Evolutionary conservation across 2,888 invertebrate species (phyloP).

Genomic region (Diarsia dahlii): DNA sequence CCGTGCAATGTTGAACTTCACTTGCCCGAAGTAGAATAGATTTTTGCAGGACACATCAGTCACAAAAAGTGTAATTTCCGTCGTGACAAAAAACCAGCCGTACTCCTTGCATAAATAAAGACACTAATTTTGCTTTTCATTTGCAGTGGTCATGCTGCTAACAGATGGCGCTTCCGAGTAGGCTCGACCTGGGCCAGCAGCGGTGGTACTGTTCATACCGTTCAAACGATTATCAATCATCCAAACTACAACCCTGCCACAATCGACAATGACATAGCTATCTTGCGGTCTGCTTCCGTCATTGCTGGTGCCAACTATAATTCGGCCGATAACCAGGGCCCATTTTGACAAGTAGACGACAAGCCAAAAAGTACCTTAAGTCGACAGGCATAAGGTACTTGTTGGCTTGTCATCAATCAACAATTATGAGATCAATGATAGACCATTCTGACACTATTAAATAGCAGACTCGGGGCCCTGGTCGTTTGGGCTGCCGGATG

Average conservation of each 20-base stretch:
- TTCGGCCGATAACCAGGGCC: slow-evolving; percentile 72
- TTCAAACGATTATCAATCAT: slow-evolving; percentile 30
- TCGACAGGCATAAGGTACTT: no score
- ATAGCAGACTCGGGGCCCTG: no score
- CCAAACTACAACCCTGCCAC: background rate
- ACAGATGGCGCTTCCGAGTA: slow-evolving; percentile 60
- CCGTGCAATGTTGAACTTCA: background rate
- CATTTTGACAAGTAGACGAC: no score
- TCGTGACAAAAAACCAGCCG: background rate
- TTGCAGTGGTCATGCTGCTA: slow-evolving; percentile 42
- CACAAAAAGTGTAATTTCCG: background rate
- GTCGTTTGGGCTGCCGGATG: slow-evolving; percentile 74
- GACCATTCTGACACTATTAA: no score
- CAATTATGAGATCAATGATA: no score
- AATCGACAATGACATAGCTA: background rate
- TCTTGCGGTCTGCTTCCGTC: slow-evolving; percentile 6
- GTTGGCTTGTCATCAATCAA: no score
- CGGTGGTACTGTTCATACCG: slow-evolving; percentile 66
- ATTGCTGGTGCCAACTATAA: slow-evolving; percentile 71
- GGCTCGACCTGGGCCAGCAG: slow-evolving; percentile 71
- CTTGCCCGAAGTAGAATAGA: background rate
- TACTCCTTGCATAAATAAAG: background rate
- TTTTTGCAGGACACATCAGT: background rate
- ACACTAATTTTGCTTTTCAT: background rate
- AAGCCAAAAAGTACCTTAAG: no score